Evolutionary conservation across 2,888 invertebrate genomes (phyloP), one percentile per base, ranked within the genome.

Genomic region (Petrolisthes cinctipes): DNA sequence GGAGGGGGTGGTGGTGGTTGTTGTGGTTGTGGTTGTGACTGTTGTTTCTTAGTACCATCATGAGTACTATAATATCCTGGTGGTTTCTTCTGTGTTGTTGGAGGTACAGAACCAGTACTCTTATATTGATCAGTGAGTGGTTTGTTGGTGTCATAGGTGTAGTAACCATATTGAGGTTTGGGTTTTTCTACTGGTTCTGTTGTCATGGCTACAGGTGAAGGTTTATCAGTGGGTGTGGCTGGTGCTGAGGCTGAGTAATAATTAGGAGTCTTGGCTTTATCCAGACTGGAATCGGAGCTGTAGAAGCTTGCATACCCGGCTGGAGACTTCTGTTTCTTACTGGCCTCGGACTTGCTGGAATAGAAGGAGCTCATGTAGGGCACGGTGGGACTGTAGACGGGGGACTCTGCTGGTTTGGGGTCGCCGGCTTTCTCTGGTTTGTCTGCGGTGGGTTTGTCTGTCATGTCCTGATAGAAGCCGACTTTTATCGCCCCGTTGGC

Each of bases 51-150:
- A 11, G 71, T 37, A 23, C 81, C 81, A 75, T 88, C 87, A 73
- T 88, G 87, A n/a, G 76, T 68, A 66, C 81, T 88, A 53, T 75
- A 88, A 66, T 84, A 88, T 9, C 87, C 85, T 4, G 83, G 83
- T 23, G 89, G 82, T 56, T 86, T 89, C 75, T 89, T 89, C 7
- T 78, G 85, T 11, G 89, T 76, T 14, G 76, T 85, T 51, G 87
- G 37, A 20, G 83, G 89, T 7, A 81, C 85, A 17, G 90, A 89
- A 5, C 87, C 89, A 53, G 90, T 89, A 73, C 76, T 89, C 66
- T 90, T 90, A 66, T 89, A 90, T 80, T 90, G 90, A 82, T 90
- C 90, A n/a, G 90, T 90, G n/a, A 90, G 86, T 14, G 90, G 89
- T 23, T 90, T 90, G n/a, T 86, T 90, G 14, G 90, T 89, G 68